phyloP scores from a whole-genome alignment of 2,888 invertebrate species.

The Mesoligia furuncula region DNA sequence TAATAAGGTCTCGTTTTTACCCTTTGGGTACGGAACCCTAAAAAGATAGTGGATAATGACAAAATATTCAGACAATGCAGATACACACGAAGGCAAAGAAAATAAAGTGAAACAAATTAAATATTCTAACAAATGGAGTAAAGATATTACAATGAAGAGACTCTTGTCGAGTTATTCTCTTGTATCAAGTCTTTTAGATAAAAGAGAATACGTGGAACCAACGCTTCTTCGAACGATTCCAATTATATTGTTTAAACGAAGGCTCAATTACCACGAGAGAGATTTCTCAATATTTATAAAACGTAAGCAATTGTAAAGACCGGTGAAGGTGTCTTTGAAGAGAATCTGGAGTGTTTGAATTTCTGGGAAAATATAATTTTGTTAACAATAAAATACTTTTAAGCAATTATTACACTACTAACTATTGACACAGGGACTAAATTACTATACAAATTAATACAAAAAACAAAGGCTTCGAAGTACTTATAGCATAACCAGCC shows the following conservation, averaged over 20 bases:
- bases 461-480: background rate
- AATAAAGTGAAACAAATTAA: slow-evolving; percentile 22
- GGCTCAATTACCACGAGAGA: slow-evolving; percentile 26
- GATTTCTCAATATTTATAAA: slow-evolving; percentile 9
- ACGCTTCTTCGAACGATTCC: slow-evolving; percentile 10
- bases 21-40: background rate
- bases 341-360: background rate
- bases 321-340: slow-evolving; percentile 13
- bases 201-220: slow-evolving; percentile 12
- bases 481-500: background rate
- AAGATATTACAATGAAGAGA: slow-evolving; percentile 9
- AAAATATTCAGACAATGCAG: slow-evolving; percentile 4
- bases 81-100: background rate
- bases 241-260: slow-evolving; percentile 18
- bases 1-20: no score
- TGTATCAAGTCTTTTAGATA: slow-evolving; percentile 1
- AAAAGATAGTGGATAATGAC: no score
- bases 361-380: background rate
- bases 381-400: background rate
- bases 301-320: background rate
- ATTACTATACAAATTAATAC: background rate
- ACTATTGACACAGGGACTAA: background rate
- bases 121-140: slow-evolving; percentile 1
- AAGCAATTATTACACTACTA: background rate
- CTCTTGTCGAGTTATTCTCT: no score